Conservation (phyloP, 2,797 vertebrate species). For the Psittacula derbiana region DNA sequence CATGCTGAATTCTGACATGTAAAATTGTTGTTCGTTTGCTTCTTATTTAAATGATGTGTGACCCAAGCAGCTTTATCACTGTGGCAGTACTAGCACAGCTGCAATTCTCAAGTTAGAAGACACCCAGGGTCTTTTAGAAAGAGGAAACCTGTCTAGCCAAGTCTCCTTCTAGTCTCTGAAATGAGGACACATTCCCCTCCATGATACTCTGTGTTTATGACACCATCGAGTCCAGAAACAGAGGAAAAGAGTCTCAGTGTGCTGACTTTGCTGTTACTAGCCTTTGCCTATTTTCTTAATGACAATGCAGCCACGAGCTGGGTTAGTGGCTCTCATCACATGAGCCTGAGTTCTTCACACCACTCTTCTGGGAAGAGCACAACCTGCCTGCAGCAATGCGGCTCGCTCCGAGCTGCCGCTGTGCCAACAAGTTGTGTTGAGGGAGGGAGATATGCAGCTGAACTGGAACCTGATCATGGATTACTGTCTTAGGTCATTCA, state of each 20-base stretch:
- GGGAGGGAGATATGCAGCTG: constrained; percentile 48
- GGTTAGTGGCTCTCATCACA: not conserved
- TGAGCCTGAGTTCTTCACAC: not conserved
- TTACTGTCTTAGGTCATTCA: constrained; percentile 48
- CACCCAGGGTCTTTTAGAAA: not conserved
- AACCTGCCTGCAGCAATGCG: not conserved
- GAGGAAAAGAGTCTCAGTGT: not conserved
- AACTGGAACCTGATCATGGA: constrained; percentile 16
- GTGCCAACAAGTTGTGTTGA: not conserved
- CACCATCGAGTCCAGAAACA: not conserved
- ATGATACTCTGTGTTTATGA: not conserved
- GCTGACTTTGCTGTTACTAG: not conserved
- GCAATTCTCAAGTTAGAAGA: not conserved
- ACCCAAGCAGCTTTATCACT: constrained; percentile 4
- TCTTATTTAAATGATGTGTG: constrained; percentile 21
- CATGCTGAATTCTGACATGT: constrained; percentile 27
- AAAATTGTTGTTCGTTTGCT: constrained; percentile 28
- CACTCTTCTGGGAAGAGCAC: not conserved
- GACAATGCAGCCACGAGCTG: not conserved
- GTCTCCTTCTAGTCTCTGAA: not conserved
- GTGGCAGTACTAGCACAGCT: not conserved
- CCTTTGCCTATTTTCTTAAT: constrained; percentile 4
- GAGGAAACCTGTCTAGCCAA: not conserved
- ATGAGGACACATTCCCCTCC: not conserved
- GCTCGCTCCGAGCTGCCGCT: not conserved